These are phyloP conservation scores for Idaea aversata DNA, from an alignment of 2,888 invertebrate species.

Conservation along the genomic window DNA sequence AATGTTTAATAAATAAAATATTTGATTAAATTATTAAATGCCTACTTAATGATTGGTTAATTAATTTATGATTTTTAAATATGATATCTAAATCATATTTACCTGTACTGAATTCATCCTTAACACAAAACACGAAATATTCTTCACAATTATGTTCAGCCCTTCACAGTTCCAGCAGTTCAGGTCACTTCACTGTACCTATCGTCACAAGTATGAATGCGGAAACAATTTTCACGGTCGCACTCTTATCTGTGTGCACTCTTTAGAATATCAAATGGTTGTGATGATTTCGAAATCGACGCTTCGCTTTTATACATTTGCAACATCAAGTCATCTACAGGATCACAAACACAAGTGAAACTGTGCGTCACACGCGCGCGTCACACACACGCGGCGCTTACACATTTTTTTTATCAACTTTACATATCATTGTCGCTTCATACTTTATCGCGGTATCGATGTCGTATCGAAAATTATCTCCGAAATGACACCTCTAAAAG, in stretches of 20 bases:
- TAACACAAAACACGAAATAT: conserved; percentile 45
- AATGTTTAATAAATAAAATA: conserved; percentile 9
- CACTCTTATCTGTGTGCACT: conserved; percentile 60
- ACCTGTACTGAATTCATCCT: conserved; percentile 66
- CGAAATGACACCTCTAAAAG: conserved; percentile 39
- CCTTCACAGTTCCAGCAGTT: conserved; percentile 28
- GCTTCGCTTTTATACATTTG: conserved; percentile 77
- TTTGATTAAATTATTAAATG: not conserved
- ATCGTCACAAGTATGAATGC: conserved; percentile 51
- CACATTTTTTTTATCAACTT: conserved; percentile 61
- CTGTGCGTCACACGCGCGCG: conserved; percentile 42
- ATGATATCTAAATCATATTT: conserved; percentile 17
- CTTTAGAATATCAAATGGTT: conserved; percentile 73
- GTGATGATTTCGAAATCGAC: conserved; percentile 77
- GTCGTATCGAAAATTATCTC: conserved; percentile 52
- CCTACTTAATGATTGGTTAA: not conserved
- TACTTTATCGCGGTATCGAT: conserved; percentile 65
- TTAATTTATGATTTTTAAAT: conserved; percentile 9
- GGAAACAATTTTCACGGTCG: conserved; percentile 64
- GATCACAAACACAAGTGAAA: conserved; percentile 42
- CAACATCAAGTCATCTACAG: conserved; percentile 71
- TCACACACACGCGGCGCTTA: conserved; percentile 45
- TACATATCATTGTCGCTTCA: conserved; percentile 59
- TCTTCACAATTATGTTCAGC: conserved; percentile 26
- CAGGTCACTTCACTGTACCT: conserved; percentile 43